Evolutionary conservation across 2,888 invertebrate species (phyloP), one percentile per base, ranked within the genome.

Genomic region (Drosophila leonis): DNA sequence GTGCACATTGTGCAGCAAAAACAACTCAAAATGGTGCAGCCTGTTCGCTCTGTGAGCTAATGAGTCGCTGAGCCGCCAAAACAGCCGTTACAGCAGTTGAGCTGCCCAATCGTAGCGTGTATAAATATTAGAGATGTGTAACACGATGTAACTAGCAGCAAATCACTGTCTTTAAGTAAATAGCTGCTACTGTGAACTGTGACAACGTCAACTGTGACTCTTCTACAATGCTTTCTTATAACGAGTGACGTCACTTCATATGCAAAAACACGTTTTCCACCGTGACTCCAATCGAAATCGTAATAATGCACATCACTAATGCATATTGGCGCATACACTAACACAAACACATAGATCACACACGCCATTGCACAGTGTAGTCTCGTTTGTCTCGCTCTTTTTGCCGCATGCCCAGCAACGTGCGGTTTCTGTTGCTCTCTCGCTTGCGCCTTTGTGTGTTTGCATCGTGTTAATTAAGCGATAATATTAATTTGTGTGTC

Each of bases 401-500:
- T 20, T 27, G 31, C 24, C 39, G 15, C 33, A 35, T n/a, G 15
- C 15, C n/a, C 12, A 42, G 33, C 56, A 55, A 9, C 39, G 20
- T 39, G 8, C 39, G 8, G 9, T 27, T 52, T 56, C 27, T n/a
- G 41, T 24, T 33, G 20, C 51, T 18, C 48, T 27, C 29, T 70
- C 75, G 49, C 49, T 39, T 27, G 46, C 57, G 46, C 64, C 69
- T 65, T 68, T 84, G 71, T 75, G 72, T 77, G 72, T 63, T 44
- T 46, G 70, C 66, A 61, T 59, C 52, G 67, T 83, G 88, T 92
- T 92, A 92, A 92, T 92, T 92, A 93, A 92, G 91, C 91, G 91
- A 92, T 92, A 92, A 91, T 92, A 93, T 92, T 91, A 92, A 92
- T 92, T 92, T 92, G 92, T 91, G 87, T 90, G 92, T 92, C 91